These are phyloP conservation scores for Climacteris rufus DNA, from an alignment of 2,113 vertebrate genomes.

Conservation along the genomic window DNA sequence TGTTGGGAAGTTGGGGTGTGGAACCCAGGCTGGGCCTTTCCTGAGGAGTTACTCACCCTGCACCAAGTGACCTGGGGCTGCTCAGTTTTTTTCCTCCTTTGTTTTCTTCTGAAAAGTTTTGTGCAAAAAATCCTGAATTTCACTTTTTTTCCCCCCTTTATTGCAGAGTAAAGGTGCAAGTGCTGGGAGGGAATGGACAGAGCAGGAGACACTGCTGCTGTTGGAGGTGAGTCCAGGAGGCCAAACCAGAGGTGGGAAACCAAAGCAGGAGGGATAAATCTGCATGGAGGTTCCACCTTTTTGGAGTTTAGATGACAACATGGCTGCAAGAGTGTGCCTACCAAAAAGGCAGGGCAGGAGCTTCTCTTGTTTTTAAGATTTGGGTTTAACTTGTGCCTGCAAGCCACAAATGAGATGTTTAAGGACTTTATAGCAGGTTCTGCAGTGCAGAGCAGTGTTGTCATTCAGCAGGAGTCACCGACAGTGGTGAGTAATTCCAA, in stretches of 20 bases:
- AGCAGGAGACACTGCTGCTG: slow-evolving; percentile 94
- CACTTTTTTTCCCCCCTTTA: background rate
- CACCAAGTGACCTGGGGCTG: rapidly evolving
- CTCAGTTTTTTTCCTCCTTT: background rate
- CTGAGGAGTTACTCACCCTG: rapidly evolving
- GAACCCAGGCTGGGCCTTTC: background rate
- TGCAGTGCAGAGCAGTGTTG: background rate
- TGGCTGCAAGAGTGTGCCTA: rapidly evolving
- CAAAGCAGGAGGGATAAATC: background rate
- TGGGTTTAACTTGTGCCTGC: background rate
- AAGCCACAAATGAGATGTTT: background rate
- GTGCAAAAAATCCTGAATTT: background rate
- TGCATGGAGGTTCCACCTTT: rapidly evolving
- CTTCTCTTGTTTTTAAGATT: background rate
- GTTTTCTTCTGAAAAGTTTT: background rate
- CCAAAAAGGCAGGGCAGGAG: background rate
- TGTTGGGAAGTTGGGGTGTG: background rate
- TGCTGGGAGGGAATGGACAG: slow-evolving; percentile 92
- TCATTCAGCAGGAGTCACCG: background rate
- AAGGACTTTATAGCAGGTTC: rapidly evolving
- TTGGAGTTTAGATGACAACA: rapidly evolving
- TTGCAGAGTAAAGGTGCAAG: slow-evolving; percentile 83
- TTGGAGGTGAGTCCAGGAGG: slow-evolving; percentile 81
- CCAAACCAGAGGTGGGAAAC: background rate
- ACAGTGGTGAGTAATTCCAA: background rate